Evolutionary conservation across 2,113 vertebrate species (phyloP).

Genomic region (Falcunculus frontatus): DNA sequence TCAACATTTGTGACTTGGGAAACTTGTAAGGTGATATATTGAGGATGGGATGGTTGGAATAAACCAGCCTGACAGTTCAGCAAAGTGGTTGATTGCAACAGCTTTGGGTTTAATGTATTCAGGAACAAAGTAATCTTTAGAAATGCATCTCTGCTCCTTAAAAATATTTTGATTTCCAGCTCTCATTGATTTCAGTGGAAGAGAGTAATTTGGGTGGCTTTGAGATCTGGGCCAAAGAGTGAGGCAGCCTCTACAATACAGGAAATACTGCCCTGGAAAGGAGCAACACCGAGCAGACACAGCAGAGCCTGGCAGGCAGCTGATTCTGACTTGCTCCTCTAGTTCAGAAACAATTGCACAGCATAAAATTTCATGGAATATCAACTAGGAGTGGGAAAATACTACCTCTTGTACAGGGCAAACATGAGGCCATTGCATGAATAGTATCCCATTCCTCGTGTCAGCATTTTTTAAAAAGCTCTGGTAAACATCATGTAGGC

Average conservation of each 20-base stretch:
- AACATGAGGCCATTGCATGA: neutral
- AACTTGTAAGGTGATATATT: neutral
- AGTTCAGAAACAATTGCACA: neutral
- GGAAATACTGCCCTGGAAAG: neutral
- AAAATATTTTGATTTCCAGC: neutral
- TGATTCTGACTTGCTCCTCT: neutral
- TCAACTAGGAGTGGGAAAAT: neutral
- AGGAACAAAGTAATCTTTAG: neutral
- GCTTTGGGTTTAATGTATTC: neutral
- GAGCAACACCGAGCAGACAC: fast-evolving
- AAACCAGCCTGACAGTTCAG: neutral
- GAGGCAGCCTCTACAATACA: neutral
- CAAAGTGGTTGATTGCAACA: neutral
- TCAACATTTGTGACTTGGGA: neutral
- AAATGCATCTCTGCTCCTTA: neutral
- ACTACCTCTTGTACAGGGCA: neutral
- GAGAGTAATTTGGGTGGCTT: neutral
- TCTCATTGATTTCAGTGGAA: neutral
- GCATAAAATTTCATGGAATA: neutral
- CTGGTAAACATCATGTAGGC: neutral
- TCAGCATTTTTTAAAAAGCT: neutral
- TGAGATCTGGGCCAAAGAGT: neutral
- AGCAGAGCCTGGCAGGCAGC: neutral
- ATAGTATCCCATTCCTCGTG: neutral
- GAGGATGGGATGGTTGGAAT: neutral